Conservation (phyloP, 1,140 invertebrate genomes). For the Adelges cooleyi region DNA sequence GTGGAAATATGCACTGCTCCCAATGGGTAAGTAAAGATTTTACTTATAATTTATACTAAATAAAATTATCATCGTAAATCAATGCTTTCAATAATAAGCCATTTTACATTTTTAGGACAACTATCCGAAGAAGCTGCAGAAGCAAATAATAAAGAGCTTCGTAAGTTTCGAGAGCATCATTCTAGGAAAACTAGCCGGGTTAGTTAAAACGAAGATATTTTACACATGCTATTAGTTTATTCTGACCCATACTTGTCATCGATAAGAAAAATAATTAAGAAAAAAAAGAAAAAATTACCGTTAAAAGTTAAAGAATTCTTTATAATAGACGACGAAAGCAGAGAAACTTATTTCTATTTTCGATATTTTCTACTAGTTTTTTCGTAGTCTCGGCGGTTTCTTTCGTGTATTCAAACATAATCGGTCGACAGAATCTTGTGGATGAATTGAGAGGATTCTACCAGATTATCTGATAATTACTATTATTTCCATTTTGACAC, state of each 20-base stretch:
- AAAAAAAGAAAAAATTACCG: too few relatives aligned
- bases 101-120: too few relatives aligned
- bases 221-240: neutral
- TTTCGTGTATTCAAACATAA: conserved; percentile 1
- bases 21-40: too few relatives aligned
- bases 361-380: neutral
- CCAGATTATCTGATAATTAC: neutral
- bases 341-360: too few relatives aligned
- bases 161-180: neutral
- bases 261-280: neutral
- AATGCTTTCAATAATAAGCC: too few relatives aligned
- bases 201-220: neutral
- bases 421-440: neutral
- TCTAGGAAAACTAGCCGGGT: neutral
- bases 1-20: neutral
- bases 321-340: too few relatives aligned
- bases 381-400: neutral
- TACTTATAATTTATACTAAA: too few relatives aligned
- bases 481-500: neutral
- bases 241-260: neutral
- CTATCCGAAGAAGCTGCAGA: neutral
- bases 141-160: neutral
- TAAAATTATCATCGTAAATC: too few relatives aligned
- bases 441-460: neutral
- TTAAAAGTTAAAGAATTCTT: too few relatives aligned